Conservation (phyloP, 2,888 invertebrate genomes). For the Anarsia innoxiella region DNA sequence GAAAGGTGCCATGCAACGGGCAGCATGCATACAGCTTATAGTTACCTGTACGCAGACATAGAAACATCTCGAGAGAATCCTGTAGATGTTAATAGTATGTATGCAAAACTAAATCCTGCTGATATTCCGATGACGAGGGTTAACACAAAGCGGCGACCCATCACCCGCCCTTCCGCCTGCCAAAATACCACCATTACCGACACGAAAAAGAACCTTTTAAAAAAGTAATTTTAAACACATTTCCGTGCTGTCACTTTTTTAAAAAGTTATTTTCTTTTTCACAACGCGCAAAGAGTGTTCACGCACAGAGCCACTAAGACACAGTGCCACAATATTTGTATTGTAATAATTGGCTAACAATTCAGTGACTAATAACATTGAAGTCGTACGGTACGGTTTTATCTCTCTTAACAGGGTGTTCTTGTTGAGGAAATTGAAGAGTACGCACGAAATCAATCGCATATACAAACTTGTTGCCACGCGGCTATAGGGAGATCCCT, state of each 20-base stretch:
- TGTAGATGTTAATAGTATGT: slow-evolving; percentile 78
- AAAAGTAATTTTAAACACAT: no score
- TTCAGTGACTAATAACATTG: slow-evolving; percentile 2
- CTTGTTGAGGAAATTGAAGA: no score
- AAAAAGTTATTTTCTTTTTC: slow-evolving; percentile 4
- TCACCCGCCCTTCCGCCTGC: slow-evolving; percentile 68
- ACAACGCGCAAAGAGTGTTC: slow-evolving; percentile 24
- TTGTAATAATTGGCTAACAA: slow-evolving; percentile 7
- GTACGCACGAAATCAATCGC: no score
- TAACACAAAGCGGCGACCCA: slow-evolving; percentile 81
- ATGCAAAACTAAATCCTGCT: slow-evolving; percentile 86
- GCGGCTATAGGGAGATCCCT: no score
- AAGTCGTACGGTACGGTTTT: background rate
- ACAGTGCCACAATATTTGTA: slow-evolving; percentile 7
- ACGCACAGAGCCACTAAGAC: slow-evolving; percentile 20
- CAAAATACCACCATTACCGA: slow-evolving; percentile 22
- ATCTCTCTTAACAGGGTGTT: background rate
- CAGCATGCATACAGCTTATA: no score
- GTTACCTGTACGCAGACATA: slow-evolving; percentile 69
- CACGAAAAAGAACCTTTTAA: background rate
- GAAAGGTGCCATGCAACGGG: no score
- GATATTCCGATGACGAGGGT: slow-evolving; percentile 82
- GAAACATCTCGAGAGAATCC: slow-evolving; percentile 65
- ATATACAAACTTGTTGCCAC: no score
- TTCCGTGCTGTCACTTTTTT: slow-evolving; percentile 1